A percentile compares a stretch with the other conserved stretches of the same genome.
Conservation (phyloP, 1,140 invertebrate species). For the Drosophila orena region DNA sequence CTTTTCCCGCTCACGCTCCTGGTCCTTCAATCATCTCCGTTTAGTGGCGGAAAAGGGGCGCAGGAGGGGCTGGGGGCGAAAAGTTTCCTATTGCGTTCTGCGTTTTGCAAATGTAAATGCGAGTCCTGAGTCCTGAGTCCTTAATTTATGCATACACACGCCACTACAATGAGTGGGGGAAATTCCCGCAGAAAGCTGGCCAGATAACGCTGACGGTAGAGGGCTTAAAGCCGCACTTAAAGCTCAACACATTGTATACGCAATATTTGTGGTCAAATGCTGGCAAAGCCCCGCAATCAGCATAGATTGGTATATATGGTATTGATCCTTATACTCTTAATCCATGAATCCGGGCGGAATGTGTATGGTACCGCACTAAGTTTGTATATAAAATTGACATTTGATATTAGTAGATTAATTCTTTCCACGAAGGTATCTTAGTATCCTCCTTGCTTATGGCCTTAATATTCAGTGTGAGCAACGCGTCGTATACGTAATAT, state of each 20-base stretch:
- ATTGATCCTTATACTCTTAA: slow-evolving; percentile 7
- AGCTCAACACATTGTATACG: slow-evolving; percentile 42
- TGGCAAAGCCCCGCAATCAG: slow-evolving; percentile 24
- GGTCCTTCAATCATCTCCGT: slow-evolving; percentile 41
- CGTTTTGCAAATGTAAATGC: slow-evolving; percentile 45
- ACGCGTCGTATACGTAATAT: neutral
- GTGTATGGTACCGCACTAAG: too few species aligned
- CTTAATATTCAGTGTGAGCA: too few species aligned
- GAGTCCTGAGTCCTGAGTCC: slow-evolving; percentile 45
- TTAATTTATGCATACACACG: slow-evolving; percentile 77
- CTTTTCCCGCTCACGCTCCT: too few species aligned
- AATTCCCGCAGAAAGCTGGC: slow-evolving; percentile 23
- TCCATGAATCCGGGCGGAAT: too few species aligned
- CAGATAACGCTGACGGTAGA: slow-evolving; percentile 29
- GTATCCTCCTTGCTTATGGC: neutral
- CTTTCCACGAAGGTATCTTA: too few species aligned
- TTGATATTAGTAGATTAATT: too few species aligned
- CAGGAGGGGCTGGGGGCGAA: slow-evolving; percentile 2
- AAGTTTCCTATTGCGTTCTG: slow-evolving; percentile 50
- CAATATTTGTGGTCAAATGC: slow-evolving; percentile 33
- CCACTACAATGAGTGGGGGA: slow-evolving; percentile 48
- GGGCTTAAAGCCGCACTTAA: slow-evolving; percentile 52
- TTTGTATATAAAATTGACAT: too few species aligned
- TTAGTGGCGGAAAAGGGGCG: slow-evolving; percentile 2
- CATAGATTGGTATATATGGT: neutral